Evolutionary conservation across 2,113 vertebrate genomes (phyloP).

Genomic region (Plecotus auritus): DNA sequence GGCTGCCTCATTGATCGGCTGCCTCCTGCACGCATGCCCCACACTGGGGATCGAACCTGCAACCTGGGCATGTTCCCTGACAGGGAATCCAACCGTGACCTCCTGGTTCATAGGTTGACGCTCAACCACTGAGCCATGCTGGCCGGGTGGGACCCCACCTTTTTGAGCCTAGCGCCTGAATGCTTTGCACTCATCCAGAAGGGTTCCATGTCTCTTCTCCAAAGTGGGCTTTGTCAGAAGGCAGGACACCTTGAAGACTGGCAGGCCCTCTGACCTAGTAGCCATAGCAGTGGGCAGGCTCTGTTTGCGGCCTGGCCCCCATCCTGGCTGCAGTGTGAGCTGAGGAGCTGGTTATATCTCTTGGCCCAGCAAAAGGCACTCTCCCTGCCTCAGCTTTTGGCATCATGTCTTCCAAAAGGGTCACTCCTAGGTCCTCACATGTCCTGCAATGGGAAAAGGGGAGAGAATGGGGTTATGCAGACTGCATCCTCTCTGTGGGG

Average conservation of each 20-base stretch:
- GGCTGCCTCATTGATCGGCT: too few species aligned
- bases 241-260: not conserved
- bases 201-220: not conserved
- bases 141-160: not conserved
- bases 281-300: not conserved
- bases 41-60: too few species aligned
- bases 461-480: conserved; percentile 37
- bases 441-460: not conserved
- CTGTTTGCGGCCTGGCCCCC: not conserved
- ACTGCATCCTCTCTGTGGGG: conserved; percentile 76
- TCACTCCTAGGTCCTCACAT: not conserved
- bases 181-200: not conserved
- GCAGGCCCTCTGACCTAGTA: accelerated
- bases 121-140: too few species aligned
- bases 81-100: too few species aligned
- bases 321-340: not conserved
- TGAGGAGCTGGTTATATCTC: not conserved
- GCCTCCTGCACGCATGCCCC: too few species aligned
- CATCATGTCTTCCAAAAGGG: not conserved
- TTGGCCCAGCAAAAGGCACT: not conserved
- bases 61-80: too few species aligned
- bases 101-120: too few species aligned
- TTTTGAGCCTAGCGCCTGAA: not conserved
- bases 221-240: not conserved
- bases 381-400: not conserved